Evolutionary conservation across 2,888 invertebrate species (phyloP).

Genomic region (Panopea generosa): DNA sequence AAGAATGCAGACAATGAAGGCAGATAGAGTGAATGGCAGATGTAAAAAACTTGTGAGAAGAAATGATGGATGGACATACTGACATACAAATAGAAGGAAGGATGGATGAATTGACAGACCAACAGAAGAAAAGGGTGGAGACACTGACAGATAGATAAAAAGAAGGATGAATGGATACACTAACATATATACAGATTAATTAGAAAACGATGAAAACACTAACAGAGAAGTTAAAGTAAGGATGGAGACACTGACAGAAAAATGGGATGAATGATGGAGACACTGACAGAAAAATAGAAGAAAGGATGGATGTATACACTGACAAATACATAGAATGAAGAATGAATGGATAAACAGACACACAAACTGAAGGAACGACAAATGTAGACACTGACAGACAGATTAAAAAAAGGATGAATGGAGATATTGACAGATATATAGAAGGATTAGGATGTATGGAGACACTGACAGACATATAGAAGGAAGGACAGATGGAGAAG

Average conservation of each 20-base stretch:
- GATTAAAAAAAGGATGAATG: constrained; percentile 3
- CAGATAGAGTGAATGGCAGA: too few species aligned
- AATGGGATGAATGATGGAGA: constrained; percentile 1
- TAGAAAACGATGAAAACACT: not conserved
- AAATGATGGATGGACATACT: too few species aligned
- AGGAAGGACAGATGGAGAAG: constrained; percentile 3
- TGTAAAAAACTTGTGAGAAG: too few species aligned
- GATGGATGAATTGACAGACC: constrained; percentile 7
- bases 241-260: constrained; percentile 1
- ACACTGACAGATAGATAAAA: not conserved
- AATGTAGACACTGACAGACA: not conserved
- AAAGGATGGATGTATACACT: constrained; percentile 4
- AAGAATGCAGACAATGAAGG: too few species aligned
- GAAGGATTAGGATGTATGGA: too few species aligned
- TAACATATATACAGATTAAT: not conserved
- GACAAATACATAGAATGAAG: not conserved
- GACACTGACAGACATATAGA: too few species aligned
- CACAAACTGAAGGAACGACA: not conserved
- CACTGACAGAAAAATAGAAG: not conserved
- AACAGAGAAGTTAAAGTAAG: too few species aligned
- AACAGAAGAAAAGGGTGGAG: constrained; percentile 1
- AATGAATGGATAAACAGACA: constrained; percentile 5
- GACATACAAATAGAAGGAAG: too few species aligned
- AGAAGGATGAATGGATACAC: constrained; percentile 6
- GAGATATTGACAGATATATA: not conserved